A percentile compares a stretch with the other conserved stretches of the same genome.
Evolutionary conservation across 2,113 vertebrate species (phyloP).

Genomic region (Isurus oxyrinchus): DNA sequence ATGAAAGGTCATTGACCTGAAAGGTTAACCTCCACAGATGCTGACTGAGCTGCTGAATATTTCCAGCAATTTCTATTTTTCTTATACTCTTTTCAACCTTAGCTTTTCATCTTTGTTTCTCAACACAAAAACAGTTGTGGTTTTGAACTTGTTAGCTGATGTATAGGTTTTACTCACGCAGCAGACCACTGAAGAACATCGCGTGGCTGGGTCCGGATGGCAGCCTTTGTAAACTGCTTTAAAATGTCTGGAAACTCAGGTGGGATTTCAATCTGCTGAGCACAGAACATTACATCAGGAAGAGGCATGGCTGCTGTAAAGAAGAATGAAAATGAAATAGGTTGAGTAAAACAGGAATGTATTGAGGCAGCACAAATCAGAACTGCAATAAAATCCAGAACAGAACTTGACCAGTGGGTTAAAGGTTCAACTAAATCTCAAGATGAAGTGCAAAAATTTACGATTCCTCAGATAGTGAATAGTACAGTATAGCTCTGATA

Average conservation of each 20-base stretch:
- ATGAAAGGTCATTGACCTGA: no score
- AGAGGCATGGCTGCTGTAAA: conserved; percentile 63
- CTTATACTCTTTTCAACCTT: neutral
- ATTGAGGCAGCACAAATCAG: neutral
- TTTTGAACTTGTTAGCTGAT: neutral
- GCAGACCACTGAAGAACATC: conserved; percentile 81
- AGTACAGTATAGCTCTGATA: neutral
- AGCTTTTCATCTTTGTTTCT: neutral
- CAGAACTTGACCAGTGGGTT: neutral
- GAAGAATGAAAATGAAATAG: conserved; percentile 30
- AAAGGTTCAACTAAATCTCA: neutral
- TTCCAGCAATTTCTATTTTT: neutral
- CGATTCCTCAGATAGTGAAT: neutral
- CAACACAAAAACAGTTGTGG: neutral
- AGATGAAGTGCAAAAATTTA: neutral
- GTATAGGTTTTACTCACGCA: conserved; percentile 62
- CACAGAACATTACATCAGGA: conserved; percentile 76
- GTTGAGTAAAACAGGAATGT: neutral
- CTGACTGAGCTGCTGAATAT: neutral
- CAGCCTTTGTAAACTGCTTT: conserved; percentile 87
- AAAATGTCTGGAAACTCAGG: conserved; percentile 76
- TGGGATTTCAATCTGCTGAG: conserved; percentile 85
- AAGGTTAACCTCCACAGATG: no score
- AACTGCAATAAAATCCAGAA: neutral
- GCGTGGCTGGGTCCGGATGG: conserved; percentile 79